A percentile compares a stretch with the other conserved stretches of the same genome.
These are phyloP conservation scores for Cyrtonyx montezumae DNA, from an alignment of 2,113 vertebrate species.

Conservation along the genomic window DNA sequence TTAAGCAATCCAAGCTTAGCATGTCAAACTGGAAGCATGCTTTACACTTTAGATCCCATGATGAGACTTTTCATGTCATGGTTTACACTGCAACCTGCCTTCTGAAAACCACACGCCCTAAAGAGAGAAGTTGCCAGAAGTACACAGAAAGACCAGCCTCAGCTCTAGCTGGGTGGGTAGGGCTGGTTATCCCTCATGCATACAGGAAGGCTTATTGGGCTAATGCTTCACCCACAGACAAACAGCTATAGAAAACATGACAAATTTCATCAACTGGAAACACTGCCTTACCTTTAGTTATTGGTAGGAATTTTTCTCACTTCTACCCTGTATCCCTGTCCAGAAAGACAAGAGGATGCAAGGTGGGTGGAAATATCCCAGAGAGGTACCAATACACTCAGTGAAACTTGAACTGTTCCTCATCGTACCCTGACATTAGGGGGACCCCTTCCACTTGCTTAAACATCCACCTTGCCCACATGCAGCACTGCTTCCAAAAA, in stretches of 20 bases:
- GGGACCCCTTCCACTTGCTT: not conserved
- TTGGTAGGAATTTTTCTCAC: not conserved
- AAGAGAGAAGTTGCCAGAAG: not conserved
- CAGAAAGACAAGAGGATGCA: not conserved
- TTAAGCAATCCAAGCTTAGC: not conserved
- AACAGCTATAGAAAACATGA: not conserved
- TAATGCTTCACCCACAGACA: not conserved
- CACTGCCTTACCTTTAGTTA: not conserved
- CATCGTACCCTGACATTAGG: not conserved
- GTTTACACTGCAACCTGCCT: not conserved
- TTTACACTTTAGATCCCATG: not conserved
- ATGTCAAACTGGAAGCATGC: not conserved
- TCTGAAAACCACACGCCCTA: not conserved
- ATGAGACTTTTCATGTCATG: not conserved
- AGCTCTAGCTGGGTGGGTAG: not conserved
- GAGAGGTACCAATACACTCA: not conserved
- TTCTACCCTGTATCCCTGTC: not conserved
- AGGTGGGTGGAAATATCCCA: not conserved
- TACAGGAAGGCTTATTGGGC: not conserved
- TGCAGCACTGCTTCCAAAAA: not conserved
- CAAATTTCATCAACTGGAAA: not conserved
- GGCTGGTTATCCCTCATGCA: not conserved
- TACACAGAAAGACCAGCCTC: not conserved
- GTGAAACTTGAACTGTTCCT: not conserved
- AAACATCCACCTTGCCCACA: not conserved